These are phyloP conservation scores for Cyclophora punctaria DNA, from an alignment of 2,888 invertebrate genomes.

Conservation along the genomic window DNA sequence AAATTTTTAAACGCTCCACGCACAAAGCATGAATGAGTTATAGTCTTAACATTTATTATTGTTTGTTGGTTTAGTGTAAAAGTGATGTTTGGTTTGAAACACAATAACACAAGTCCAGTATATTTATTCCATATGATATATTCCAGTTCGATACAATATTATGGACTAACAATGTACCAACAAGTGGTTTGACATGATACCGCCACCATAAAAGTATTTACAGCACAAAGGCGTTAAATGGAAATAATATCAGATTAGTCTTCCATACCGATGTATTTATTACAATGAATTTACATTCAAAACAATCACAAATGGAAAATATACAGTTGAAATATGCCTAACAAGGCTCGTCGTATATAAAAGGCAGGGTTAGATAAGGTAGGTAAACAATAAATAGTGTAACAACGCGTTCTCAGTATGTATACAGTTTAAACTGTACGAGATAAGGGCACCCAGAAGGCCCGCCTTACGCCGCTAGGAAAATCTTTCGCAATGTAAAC, in stretches of 20 bases:
- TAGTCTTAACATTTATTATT: slow-evolving; percentile 28
- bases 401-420: slow-evolving; percentile 51
- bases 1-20: slow-evolving; percentile 40
- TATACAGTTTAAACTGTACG: slow-evolving; percentile 49
- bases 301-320: slow-evolving; percentile 60
- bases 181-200: slow-evolving; percentile 18
- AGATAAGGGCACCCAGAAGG: slow-evolving; percentile 35
- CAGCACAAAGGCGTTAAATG: slow-evolving; percentile 45
- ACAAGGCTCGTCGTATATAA: slow-evolving; percentile 56
- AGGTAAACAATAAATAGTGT: slow-evolving; percentile 59
- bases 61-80: slow-evolving; percentile 2
- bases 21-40: slow-evolving; percentile 39
- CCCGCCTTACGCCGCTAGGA: slow-evolving; percentile 26
- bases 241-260: slow-evolving; percentile 48
- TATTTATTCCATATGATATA: neutral
- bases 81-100: neutral
- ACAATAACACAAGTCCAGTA: neutral
- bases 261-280: slow-evolving; percentile 52
- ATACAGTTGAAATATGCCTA: slow-evolving; percentile 51
- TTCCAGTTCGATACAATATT: neutral
- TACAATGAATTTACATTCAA: slow-evolving; percentile 51
- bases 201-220: slow-evolving; percentile 19
- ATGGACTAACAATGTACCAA: slow-evolving; percentile 5
- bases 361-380: slow-evolving; percentile 46
- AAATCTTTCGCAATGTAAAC: slow-evolving; percentile 59